phyloP scores from a whole-genome alignment of 2,797 vertebrate genomes.

The Decapterus maruadsi region DNA sequence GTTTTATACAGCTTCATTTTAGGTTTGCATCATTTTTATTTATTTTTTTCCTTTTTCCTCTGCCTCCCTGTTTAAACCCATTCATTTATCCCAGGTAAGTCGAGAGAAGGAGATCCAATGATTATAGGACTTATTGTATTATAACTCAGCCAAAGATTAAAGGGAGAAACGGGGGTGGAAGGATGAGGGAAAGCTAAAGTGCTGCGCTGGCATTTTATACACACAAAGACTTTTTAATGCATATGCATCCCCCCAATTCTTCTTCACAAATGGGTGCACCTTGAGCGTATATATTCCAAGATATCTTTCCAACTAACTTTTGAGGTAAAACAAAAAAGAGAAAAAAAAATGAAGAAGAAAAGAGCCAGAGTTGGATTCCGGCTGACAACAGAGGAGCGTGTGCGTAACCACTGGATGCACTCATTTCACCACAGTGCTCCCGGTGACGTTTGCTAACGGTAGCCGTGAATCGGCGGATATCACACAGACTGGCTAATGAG shows the following conservation, averaged over 20 bases:
- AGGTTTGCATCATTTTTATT: constrained; percentile 52
- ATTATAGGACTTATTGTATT: constrained; percentile 78
- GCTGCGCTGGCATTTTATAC: constrained; percentile 77
- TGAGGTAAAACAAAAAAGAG: constrained; percentile 72
- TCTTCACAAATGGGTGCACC: constrained; percentile 80
- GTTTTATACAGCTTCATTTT: constrained; percentile 43
- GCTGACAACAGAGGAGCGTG: constrained; percentile 61
- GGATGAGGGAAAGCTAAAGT: constrained; percentile 76
- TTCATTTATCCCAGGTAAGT: constrained; percentile 66
- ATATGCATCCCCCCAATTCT: constrained; percentile 76
- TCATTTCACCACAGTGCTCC: constrained; percentile 68
- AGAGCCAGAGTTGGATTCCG: constrained; percentile 42
- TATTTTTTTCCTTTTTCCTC: constrained; percentile 34
- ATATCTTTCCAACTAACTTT: constrained; percentile 79
- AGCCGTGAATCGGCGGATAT: constrained; percentile 72
- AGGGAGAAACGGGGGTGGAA: constrained; percentile 70
- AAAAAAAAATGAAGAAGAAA: not conserved
- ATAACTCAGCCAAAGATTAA: constrained; percentile 78
- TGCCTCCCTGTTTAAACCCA: constrained; percentile 37
- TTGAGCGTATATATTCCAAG: constrained; percentile 80
- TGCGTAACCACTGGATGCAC: constrained; percentile 64
- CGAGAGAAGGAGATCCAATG: constrained; percentile 61
- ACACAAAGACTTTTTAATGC: constrained; percentile 82
- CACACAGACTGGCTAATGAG: constrained; percentile 89
- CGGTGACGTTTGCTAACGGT: constrained; percentile 75